A percentile compares a stretch with the other conserved stretches of the same genome.
These are phyloP conservation scores for Coptotermes formosanus DNA, from an alignment of 1,140 invertebrate genomes.

Conservation along the genomic window DNA sequence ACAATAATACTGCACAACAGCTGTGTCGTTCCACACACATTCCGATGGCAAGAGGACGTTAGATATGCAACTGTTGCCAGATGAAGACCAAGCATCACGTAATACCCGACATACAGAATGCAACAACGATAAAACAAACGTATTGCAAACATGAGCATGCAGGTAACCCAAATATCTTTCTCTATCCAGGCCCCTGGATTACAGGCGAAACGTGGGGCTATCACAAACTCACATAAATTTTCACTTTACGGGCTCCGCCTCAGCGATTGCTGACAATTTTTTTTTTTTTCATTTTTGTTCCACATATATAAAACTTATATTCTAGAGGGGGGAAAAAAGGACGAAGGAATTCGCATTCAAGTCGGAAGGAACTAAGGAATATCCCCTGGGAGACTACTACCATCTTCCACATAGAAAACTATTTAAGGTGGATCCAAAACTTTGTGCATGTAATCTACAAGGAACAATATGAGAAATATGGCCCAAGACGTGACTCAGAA, in stretches of 20 bases:
- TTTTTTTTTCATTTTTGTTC: neutral
- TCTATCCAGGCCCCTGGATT: neutral
- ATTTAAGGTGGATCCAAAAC: constrained; percentile 11
- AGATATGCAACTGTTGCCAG: no score
- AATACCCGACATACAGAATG: no score
- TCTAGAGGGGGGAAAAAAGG: no score
- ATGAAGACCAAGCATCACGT: no score
- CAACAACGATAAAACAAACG: no score
- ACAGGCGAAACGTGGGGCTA: constrained; percentile 21
- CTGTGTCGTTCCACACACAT: no score
- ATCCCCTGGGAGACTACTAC: constrained; percentile 8
- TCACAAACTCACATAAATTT: constrained; percentile 22
- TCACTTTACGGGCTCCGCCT: constrained; percentile 14
- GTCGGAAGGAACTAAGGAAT: neutral
- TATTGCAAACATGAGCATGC: neutral
- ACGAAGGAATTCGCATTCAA: constrained; percentile 24
- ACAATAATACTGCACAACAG: no score
- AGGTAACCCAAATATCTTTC: neutral
- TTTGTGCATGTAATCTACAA: neutral
- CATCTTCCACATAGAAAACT: neutral
- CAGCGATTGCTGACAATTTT: constrained; percentile 3
- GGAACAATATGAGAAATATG: constrained; percentile 8
- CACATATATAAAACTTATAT: constrained; percentile 19
- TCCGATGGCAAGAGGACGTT: no score
- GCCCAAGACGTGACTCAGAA: neutral